Evolutionary conservation across 2,888 invertebrate genomes (phyloP).

Genomic region (Apamea anceps): DNA sequence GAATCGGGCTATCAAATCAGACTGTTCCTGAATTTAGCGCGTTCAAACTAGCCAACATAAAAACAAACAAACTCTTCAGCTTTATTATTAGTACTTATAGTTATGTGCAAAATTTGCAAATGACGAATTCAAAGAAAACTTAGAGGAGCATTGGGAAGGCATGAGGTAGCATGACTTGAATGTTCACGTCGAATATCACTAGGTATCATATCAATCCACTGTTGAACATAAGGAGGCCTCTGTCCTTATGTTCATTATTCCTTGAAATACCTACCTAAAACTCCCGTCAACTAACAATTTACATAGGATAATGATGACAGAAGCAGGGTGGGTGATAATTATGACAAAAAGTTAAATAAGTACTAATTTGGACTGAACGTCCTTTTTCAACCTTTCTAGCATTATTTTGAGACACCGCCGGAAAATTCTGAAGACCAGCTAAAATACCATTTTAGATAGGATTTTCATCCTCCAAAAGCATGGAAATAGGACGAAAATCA

Average conservation of each 20-base stretch:
- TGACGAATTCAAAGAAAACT: neutral
- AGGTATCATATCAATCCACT: neutral
- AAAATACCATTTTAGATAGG: slow-evolving; percentile 43
- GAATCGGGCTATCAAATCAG: neutral
- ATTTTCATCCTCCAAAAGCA: slow-evolving; percentile 50
- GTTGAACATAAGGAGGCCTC: neutral
- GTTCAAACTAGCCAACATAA: no score
- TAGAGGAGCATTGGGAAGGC: neutral
- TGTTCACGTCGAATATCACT: neutral
- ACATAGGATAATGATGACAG: neutral
- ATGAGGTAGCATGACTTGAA: neutral
- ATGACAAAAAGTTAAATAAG: slow-evolving; percentile 2
- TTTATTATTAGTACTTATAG: no score
- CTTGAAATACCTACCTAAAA: slow-evolving; percentile 3
- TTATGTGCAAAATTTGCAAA: no score
- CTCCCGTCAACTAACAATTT: neutral
- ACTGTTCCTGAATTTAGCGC: neutral
- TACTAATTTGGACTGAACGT: slow-evolving; percentile 1
- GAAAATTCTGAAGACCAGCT: slow-evolving; percentile 20
- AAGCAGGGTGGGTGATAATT: neutral
- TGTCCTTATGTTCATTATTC: neutral
- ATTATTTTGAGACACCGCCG: slow-evolving; percentile 18
- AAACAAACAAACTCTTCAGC: no score
- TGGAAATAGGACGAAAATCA: slow-evolving; percentile 62
- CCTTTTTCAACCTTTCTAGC: neutral